These are phyloP conservation scores for Burhinus oedicnemus DNA, from an alignment of 2,113 vertebrate genomes.

Conservation along the genomic window DNA sequence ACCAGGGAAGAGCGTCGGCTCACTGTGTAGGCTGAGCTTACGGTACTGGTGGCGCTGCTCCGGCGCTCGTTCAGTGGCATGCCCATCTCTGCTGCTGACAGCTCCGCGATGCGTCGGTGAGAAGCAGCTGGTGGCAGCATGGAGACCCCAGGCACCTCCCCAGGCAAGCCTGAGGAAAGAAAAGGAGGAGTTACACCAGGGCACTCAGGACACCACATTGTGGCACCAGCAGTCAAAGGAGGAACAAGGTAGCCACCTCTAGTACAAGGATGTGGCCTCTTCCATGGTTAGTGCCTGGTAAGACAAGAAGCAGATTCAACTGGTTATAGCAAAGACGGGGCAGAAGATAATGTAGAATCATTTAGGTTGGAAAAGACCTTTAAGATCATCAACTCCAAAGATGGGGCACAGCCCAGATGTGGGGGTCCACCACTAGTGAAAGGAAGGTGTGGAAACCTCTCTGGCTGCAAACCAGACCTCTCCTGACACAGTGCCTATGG, in stretches of 20 bases:
- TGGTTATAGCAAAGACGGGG: neutral
- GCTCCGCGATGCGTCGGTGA: slow-evolving; percentile 81
- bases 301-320: neutral
- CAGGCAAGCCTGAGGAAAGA: slow-evolving; percentile 28
- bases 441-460: neutral
- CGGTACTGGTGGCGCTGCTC: slow-evolving; percentile 89
- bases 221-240: neutral
- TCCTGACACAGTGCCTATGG: accelerated
- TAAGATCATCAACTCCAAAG: neutral
- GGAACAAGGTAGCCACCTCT: neutral
- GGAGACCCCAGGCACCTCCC: slow-evolving; percentile 78
- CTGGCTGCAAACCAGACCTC: neutral
- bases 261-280: neutral
- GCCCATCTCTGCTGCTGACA: slow-evolving; percentile 75
- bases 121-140: slow-evolving; percentile 72
- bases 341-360: neutral
- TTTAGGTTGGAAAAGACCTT: neutral
- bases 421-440: accelerated
- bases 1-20: slow-evolving; percentile 91
- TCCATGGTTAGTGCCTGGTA: accelerated
- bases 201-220: neutral
- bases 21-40: slow-evolving; percentile 94
- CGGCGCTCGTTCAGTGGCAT: slow-evolving; percentile 79
- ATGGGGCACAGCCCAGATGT: neutral
- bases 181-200: neutral